A percentile compares a stretch with the other conserved stretches of the same genome.
Evolutionary conservation across 2,113 vertebrate genomes (phyloP).

Genomic region (Melanerpes formicivorus): DNA sequence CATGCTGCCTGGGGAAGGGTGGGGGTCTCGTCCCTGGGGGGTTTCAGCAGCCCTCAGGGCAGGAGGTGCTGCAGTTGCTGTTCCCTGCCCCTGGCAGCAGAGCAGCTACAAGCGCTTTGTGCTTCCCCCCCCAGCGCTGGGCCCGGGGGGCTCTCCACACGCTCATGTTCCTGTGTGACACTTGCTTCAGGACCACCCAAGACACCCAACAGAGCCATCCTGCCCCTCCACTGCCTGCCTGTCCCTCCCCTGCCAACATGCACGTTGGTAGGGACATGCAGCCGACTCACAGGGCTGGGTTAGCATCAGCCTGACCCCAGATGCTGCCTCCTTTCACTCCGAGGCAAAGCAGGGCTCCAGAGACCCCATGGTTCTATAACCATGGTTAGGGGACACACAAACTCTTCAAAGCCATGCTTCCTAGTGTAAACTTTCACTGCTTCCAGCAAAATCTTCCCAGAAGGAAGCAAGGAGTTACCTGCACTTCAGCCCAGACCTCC

Average conservation of each 20-base stretch:
- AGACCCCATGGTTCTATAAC: background rate
- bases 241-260: background rate
- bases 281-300: background rate
- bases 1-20: background rate
- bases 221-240: background rate
- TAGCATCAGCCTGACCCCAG: background rate
- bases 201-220: accelerated
- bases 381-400: background rate
- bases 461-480: background rate
- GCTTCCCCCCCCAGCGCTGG: no score
- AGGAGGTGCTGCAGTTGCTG: background rate
- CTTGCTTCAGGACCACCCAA: background rate
- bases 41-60: background rate
- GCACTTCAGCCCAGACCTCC: background rate
- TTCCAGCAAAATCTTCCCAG: background rate
- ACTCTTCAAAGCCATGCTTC: background rate
- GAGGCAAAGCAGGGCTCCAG: background rate
- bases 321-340: background rate
- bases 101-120: accelerated
- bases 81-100: background rate
- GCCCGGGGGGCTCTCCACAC: background rate
- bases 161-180: background rate
- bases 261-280: accelerated
- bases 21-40: no score
- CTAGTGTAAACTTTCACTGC: background rate